Conservation (phyloP, 2,888 invertebrate species). For the Lamellibrachia satsuma region DNA sequence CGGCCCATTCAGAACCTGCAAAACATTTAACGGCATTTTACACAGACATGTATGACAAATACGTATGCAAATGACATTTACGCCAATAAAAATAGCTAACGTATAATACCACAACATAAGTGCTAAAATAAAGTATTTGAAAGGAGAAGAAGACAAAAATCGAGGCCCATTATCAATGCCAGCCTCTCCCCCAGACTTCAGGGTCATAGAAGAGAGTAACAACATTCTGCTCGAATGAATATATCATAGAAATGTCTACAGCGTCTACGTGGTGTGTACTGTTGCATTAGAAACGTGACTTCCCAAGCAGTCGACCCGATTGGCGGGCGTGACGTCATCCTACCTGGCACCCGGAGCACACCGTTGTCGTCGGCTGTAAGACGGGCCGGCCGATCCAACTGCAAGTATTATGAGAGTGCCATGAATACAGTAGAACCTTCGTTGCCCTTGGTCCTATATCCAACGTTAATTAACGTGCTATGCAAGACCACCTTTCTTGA, state of each 20-base stretch:
- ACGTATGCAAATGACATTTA: not conserved
- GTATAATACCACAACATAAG: too few relatives aligned
- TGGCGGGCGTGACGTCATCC: not conserved
- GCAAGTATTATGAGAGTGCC: constrained; percentile 21
- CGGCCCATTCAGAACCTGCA: constrained; percentile 52
- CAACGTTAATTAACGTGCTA: too few relatives aligned
- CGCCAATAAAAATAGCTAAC: too few relatives aligned
- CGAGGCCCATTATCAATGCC: not conserved
- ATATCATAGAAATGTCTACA: too few relatives aligned
- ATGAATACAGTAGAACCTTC: not conserved
- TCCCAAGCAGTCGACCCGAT: not conserved
- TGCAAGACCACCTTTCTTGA: too few relatives aligned
- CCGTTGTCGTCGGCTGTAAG: constrained; percentile 45
- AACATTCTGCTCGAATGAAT: too few relatives aligned
- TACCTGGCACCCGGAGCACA: constrained; percentile 46
- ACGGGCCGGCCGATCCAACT: constrained; percentile 48
- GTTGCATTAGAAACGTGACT: too few relatives aligned
- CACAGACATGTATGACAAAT: not conserved
- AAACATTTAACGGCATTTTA: not conserved
- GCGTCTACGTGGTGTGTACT: too few relatives aligned
- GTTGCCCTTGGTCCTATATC: too few relatives aligned
- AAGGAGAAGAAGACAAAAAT: too few relatives aligned
- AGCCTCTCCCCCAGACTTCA: not conserved
- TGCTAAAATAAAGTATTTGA: too few relatives aligned
- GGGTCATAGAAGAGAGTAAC: too few relatives aligned